Percentiles rank a stretch among this genome's conserved stretches.
Conservation (phyloP, 53 echinoderm and acorn worm species). For the Mesocentrotus franciscanus region DNA sequence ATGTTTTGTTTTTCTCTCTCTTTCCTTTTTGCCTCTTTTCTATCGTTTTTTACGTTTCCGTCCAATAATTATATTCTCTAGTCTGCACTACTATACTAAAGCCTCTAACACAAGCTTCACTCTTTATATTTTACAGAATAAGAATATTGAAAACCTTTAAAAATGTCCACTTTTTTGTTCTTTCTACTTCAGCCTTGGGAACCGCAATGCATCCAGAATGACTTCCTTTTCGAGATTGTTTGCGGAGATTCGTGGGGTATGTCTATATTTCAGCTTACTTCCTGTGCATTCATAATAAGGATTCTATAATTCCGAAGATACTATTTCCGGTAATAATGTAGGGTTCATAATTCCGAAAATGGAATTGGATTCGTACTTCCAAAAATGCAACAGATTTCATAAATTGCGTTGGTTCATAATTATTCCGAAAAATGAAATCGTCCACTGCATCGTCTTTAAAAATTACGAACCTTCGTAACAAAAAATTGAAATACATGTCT, state of each 20-base stretch:
- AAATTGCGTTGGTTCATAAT: too few relatives aligned
- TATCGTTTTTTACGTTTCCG: neutral
- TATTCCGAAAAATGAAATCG: too few relatives aligned
- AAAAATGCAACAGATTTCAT: too few relatives aligned
- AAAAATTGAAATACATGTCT: too few relatives aligned
- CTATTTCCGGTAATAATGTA: too few relatives aligned
- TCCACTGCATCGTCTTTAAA: too few relatives aligned
- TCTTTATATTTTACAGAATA: neutral
- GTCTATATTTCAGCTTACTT: slow-evolving; percentile 1
- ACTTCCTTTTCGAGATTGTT: slow-evolving; percentile 84
- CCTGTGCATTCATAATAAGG: neutral
- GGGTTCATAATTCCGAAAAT: too few relatives aligned
- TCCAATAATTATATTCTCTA: neutral
- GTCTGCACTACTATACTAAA: neutral
- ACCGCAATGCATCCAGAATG: slow-evolving; percentile 86
- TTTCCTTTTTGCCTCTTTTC: too few relatives aligned
- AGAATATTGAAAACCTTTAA: neutral
- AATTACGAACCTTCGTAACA: too few relatives aligned
- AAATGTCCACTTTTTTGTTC: neutral
- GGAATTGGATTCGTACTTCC: too few relatives aligned
- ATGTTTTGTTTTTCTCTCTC: too few relatives aligned
- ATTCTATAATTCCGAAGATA: too few relatives aligned
- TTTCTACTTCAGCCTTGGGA: slow-evolving; percentile 86
- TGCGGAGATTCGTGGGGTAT: slow-evolving; percentile 98
- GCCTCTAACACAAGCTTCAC: neutral